phyloP scores from a whole-genome alignment of 2,797 vertebrate species.

The Babyrousa celebensis region DNA sequence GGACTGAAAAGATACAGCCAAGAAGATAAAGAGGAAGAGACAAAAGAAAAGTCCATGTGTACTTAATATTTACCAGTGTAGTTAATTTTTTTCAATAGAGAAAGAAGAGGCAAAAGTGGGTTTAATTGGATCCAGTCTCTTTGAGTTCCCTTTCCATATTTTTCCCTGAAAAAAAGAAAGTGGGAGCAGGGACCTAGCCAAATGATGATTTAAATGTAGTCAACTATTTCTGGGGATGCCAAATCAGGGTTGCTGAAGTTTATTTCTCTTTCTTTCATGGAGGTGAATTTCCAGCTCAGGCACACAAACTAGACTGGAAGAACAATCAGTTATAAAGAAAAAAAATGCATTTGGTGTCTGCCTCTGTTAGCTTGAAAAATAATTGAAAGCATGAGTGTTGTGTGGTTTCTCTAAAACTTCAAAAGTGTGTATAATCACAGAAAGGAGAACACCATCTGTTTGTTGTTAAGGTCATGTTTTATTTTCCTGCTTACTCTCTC shows the following conservation, averaged over 20 bases:
- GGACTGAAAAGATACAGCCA: conserved; percentile 38
- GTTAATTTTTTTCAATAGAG: conserved; percentile 56
- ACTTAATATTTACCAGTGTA: conserved; percentile 64
- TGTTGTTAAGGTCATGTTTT: conserved; percentile 91
- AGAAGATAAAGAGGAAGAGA: conserved; percentile 54
- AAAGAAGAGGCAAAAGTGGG: conserved; percentile 53
- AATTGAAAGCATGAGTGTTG: conserved; percentile 92
- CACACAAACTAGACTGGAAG: conserved; percentile 86
- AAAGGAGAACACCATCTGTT: conserved; percentile 91
- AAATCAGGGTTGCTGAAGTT: conserved; percentile 83
- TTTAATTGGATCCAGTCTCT: conserved; percentile 81
- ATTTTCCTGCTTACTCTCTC: conserved; percentile 89
- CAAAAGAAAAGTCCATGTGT: conserved; percentile 62
- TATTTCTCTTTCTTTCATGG: conserved; percentile 87
- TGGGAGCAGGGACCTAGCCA: conserved; percentile 74
- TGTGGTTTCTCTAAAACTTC: conserved; percentile 90
- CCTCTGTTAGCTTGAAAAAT: conserved; percentile 89
- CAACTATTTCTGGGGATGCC: conserved; percentile 83
- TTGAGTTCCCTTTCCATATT: conserved; percentile 64
- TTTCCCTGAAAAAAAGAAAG: conserved; percentile 71
- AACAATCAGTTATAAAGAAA: conserved; percentile 90
- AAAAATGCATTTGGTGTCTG: conserved; percentile 90
- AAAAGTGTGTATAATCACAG: conserved; percentile 90
- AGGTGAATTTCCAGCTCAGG: conserved; percentile 86
- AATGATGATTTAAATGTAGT: conserved; percentile 85